Evolutionary conservation across 2,888 invertebrate species (phyloP).

Genomic region (Horisme vitalbata): DNA sequence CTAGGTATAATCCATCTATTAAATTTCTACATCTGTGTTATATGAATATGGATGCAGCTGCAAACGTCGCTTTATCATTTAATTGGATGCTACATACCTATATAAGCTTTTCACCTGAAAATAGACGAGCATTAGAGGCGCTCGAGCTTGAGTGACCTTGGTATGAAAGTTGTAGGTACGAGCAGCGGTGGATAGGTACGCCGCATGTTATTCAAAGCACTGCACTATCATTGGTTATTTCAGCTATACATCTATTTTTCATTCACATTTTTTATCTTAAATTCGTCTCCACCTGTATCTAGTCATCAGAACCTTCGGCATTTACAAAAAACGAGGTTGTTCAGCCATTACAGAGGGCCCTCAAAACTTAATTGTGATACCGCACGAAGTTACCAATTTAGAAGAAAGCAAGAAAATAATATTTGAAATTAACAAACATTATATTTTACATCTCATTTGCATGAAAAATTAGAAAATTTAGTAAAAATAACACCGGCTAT

Average conservation of each 20-base stretch:
- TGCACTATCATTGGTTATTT: conserved; percentile 13
- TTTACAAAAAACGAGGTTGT: conserved; percentile 54
- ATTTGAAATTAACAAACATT: conserved; percentile 55
- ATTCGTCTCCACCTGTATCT: conserved; percentile 23
- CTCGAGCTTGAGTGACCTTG: conserved; percentile 33
- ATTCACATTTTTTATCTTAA: conserved; percentile 26
- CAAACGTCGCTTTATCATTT: conserved; percentile 54
- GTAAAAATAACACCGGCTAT: conserved; percentile 71
- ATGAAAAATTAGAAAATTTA: conserved; percentile 61
- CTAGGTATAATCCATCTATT: conserved; percentile 73
- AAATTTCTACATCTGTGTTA: conserved; percentile 53
- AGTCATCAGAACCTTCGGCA: conserved; percentile 35
- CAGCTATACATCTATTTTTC: conserved; percentile 17
- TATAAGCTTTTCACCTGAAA: conserved; percentile 51
- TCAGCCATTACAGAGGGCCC: conserved; percentile 49
- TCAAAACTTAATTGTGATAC: conserved; percentile 13
- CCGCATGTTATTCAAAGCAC: conserved; percentile 16
- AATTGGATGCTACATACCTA: conserved; percentile 66
- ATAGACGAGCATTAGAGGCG: conserved; percentile 29
- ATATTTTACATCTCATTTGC: conserved; percentile 70
- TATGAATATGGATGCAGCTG: conserved; percentile 58
- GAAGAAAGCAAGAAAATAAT: conserved; percentile 55
- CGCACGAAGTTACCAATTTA: conserved; percentile 51
- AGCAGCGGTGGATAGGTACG: conserved; percentile 21
- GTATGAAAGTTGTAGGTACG: conserved; percentile 14